Percentiles rank a stretch among this genome's conserved stretches.
These are phyloP conservation scores for Liolophura sinensis DNA, from an alignment of 1,140 invertebrate species.

Conservation along the genomic window DNA sequence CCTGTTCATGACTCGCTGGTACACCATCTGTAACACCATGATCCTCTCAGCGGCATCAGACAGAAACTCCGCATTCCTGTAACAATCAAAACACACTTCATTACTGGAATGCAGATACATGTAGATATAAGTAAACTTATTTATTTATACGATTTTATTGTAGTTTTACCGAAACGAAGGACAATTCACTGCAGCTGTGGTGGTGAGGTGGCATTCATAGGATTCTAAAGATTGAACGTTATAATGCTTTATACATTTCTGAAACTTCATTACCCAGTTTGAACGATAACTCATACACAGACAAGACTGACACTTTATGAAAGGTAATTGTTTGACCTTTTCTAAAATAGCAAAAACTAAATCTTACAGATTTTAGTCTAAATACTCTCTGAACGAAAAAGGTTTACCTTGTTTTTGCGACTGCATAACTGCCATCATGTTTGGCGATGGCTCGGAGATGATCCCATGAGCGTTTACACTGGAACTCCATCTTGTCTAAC, in stretches of 20 bases:
- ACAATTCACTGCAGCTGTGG: no score
- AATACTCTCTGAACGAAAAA: background rate
- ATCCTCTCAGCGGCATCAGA: constrained; percentile 96
- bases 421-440: constrained; percentile 76
- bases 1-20: constrained; percentile 88
- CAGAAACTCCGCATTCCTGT: constrained; percentile 90
- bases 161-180: background rate
- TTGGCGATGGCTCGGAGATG: constrained; percentile 95
- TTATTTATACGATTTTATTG: constrained; percentile 5
- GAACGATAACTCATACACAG: no score
- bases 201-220: no score
- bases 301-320: no score
- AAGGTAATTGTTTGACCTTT: no score
- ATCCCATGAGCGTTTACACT: constrained; percentile 98
- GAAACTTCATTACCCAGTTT: no score
- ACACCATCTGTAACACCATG: constrained; percentile 87
- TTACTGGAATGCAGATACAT: constrained; percentile 11
- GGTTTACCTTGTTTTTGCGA: no score
- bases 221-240: no score
- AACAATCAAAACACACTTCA: constrained; percentile 27
- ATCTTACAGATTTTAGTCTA: constrained; percentile 30
- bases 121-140: no score
- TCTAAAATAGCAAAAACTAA: constrained; percentile 1
- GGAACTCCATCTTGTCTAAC: constrained; percentile 84
- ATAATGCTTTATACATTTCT: no score